These are phyloP conservation scores for Lucilia cuprina DNA, from an alignment of 1,140 invertebrate genomes.

Conservation along the genomic window DNA sequence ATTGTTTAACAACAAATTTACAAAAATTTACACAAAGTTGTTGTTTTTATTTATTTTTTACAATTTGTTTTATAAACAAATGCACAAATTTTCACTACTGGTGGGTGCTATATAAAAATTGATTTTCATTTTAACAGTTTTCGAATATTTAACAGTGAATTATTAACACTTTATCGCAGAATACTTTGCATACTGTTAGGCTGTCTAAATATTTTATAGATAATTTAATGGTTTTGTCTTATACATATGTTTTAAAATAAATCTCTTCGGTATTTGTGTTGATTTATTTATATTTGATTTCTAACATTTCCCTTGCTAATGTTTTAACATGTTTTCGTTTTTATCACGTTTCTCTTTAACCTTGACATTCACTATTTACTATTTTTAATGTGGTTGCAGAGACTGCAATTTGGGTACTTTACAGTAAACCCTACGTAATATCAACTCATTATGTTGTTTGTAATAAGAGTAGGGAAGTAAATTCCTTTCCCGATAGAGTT, in stretches of 20 bases:
- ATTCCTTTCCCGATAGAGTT: too few relatives aligned
- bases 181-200: constrained; percentile 14
- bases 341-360: background rate
- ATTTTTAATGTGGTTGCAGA: background rate
- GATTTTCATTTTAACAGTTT: constrained; percentile 16
- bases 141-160: background rate
- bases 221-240: background rate
- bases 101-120: background rate
- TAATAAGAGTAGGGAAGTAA: too few relatives aligned
- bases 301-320: background rate
- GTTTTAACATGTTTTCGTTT: too few relatives aligned
- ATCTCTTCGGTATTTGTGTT: background rate
- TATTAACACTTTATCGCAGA: background rate
- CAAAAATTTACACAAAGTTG: background rate
- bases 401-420: background rate
- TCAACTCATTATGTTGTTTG: too few relatives aligned
- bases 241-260: background rate
- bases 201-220: too few relatives aligned
- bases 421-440: too few relatives aligned
- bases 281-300: background rate
- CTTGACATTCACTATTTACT: constrained; percentile 12
- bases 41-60: background rate
- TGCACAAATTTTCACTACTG: background rate
- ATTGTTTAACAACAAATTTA: constrained; percentile 23
- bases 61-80: background rate